Evolutionary conservation across 1,140 invertebrate genomes (phyloP), one percentile per base, ranked within the genome.

Genomic region (Hormaphis cornu): DNA sequence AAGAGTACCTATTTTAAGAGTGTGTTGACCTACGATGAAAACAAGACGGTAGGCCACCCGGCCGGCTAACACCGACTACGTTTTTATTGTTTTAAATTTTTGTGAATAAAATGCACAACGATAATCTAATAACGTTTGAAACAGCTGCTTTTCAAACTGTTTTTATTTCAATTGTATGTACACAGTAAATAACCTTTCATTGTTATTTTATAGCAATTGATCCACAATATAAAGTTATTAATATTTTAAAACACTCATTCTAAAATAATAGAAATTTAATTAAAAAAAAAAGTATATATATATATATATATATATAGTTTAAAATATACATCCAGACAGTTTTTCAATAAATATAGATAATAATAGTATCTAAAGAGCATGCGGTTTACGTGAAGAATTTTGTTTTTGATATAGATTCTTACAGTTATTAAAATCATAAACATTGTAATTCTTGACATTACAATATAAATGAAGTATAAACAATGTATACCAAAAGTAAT

Each of bases 11-110:
- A 33, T 54, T 35, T 54, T 14, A 53, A 53, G 20, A 58, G 33
- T 40, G 18, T 54, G 7, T 58, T 58, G 54, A 37, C 54, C 35
- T 58, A 58, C 0, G 40, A 58, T 40, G 24, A 58, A 56, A 58
- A 40, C 40, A 50, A 26, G 10, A 37, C 20, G 20, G 53, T 24
- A 56, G 30, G 20, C 59, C 59, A 48, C 59, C 59, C 44, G n/a
- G 4, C 20, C 28, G 28, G 26, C 42, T 48, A 33, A 73, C 50
- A 54, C 28, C 12, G 46, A 56, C 30, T n/a, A 28, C 52, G 44
- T 44, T 18, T 3, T 1, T 26, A 22, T 26, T 42, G 48, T 40
- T 16, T 35, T 18, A 20, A 24, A 37, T 58, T 53, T 52, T 35
- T 37, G 37, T 10, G 24, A 24, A 37, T 56, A 22, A 56, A 37